These are phyloP conservation scores for Mohoua ochrocephala DNA, from an alignment of 2,113 vertebrate species.

Conservation along the genomic window DNA sequence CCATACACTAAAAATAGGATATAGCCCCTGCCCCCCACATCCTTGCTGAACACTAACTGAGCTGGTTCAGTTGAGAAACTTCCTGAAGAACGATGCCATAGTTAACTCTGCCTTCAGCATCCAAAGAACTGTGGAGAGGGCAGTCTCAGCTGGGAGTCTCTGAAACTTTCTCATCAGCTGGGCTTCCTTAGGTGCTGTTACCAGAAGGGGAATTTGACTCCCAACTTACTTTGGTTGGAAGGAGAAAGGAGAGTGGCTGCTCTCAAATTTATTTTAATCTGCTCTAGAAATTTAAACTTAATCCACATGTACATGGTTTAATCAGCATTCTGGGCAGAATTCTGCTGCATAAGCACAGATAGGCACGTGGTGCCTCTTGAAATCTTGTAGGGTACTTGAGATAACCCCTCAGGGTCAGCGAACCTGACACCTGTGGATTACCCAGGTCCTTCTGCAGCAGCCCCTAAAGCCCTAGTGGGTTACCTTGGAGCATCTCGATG, in stretches of 20 bases:
- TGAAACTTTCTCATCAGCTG: not conserved
- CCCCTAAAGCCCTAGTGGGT: not conserved
- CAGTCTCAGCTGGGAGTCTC: not conserved
- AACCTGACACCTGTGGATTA: not conserved
- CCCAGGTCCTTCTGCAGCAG: not conserved
- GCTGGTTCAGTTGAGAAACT: not conserved
- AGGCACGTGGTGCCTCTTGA: fast-evolving
- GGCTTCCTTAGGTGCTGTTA: not conserved
- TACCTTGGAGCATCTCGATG: not conserved
- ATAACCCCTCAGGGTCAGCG: fast-evolving
- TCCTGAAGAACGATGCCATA: not conserved
- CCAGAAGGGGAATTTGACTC: not conserved
- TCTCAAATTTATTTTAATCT: not conserved
- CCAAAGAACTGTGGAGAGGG: not conserved
- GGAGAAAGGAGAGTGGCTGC: not conserved
- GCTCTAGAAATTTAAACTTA: not conserved
- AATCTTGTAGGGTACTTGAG: not conserved
- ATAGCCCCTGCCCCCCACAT: not conserved
- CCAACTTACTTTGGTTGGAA: not conserved
- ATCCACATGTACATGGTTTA: not conserved
- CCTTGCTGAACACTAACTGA: not conserved
- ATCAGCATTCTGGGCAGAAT: not conserved
- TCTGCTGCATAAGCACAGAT: not conserved
- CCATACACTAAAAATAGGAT: not conserved
- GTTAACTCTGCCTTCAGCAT: not conserved